A percentile compares a stretch with the other conserved stretches of the same genome.
phyloP scores from a whole-genome alignment of 2,113 vertebrate genomes.

The Mesembrinibis cayennensis region DNA sequence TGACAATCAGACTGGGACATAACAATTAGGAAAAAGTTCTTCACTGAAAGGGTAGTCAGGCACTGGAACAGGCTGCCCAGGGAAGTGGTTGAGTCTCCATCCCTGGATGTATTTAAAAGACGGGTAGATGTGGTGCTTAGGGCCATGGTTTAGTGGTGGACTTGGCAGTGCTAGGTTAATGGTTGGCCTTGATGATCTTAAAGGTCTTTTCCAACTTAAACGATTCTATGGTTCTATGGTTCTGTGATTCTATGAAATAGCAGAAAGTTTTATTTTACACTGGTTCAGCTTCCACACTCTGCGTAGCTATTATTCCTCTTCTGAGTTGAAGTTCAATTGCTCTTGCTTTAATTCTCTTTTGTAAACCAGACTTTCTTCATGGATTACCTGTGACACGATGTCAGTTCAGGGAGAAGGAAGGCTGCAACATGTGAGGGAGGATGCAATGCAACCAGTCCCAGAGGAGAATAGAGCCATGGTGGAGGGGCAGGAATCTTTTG shows the following conservation, averaged over 20 bases:
- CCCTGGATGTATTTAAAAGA: no score
- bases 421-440: background rate
- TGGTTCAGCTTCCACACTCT: background rate
- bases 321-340: background rate
- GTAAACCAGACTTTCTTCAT: background rate
- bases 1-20: no score
- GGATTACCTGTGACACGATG: background rate
- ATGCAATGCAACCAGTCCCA: background rate
- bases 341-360: background rate
- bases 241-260: background rate
- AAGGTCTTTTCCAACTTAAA: no score
- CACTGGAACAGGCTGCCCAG: no score
- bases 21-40: no score
- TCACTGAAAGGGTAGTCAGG: no score
- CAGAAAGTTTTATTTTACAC: background rate
- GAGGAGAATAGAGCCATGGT: background rate
- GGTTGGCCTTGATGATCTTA: no score
- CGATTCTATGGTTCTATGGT: no score
- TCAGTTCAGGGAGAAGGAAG: background rate
- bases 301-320: background rate
- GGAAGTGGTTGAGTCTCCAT: no score
- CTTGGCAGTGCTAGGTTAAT: no score
- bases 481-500: background rate
- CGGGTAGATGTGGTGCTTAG: no score
- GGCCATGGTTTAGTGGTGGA: no score